phyloP scores from a whole-genome alignment of 2,113 vertebrate species.

The Epinephelus cyanopodus region DNA sequence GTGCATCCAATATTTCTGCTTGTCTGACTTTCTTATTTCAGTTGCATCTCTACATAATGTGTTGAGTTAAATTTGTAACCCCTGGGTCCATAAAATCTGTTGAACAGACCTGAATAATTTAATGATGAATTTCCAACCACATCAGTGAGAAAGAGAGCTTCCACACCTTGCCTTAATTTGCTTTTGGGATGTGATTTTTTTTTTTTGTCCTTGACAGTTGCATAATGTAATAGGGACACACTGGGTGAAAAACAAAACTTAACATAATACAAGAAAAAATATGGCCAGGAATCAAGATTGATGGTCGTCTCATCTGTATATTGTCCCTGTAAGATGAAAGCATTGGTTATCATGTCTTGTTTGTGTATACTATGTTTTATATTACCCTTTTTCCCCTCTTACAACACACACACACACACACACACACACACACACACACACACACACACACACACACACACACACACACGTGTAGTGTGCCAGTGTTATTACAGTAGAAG shows the following conservation, averaged over 20 bases:
- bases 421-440: conserved; percentile 2
- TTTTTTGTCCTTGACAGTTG: conserved; percentile 39
- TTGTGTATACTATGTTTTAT: conserved; percentile 13
- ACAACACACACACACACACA: not conserved
- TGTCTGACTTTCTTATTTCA: conserved; percentile 1
- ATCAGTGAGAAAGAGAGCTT: conserved; percentile 1
- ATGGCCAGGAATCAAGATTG: not conserved
- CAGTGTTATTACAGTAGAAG: conserved; percentile 71
- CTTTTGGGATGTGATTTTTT: conserved; percentile 14
- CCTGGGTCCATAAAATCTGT: conserved; percentile 7
- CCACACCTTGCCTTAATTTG: conserved; percentile 28
- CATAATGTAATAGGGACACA: conserved; percentile 21
- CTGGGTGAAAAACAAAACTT: conserved; percentile 3
- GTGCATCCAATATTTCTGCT: not conserved
- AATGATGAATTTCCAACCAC: conserved; percentile 30
- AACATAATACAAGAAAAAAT: not conserved
- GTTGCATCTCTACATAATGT: not conserved
- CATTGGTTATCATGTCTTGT: not conserved
- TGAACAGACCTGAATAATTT: conserved; percentile 44
- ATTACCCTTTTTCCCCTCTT: not conserved
- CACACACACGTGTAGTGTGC: conserved; percentile 8
- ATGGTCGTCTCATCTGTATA: not conserved
- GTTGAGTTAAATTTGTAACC: not conserved
- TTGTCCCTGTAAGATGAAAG: conserved; percentile 19
- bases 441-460: not conserved